Evolutionary conservation across 2,888 invertebrate genomes (phyloP).

Genomic region (Tetramorium bicarinatum): DNA sequence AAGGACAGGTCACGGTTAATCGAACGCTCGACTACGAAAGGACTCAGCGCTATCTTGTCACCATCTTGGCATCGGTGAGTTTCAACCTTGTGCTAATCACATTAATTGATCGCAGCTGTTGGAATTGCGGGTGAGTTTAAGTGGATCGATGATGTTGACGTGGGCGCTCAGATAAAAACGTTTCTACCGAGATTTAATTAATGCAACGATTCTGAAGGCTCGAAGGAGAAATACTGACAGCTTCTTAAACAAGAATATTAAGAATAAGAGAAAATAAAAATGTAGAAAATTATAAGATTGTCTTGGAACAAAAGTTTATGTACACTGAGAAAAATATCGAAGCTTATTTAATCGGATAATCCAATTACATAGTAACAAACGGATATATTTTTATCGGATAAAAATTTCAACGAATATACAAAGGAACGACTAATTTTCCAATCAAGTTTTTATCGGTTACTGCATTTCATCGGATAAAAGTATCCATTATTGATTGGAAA

Average conservation of each 20-base stretch:
- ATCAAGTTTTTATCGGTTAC: too few relatives aligned
- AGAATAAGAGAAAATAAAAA: not conserved
- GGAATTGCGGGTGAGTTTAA: constrained; percentile 1
- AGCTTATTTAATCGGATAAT: too few relatives aligned
- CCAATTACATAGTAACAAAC: too few relatives aligned
- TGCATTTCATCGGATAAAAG: too few relatives aligned
- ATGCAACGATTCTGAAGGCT: not conserved
- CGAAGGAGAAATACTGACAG: not conserved
- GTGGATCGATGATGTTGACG: not conserved
- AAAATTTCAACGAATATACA: too few relatives aligned
- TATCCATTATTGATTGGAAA: too few relatives aligned
- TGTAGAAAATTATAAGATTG: not conserved
- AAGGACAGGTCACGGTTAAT: constrained; percentile 95
- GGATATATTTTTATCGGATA: too few relatives aligned
- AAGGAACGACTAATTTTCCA: too few relatives aligned
- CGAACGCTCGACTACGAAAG: constrained; percentile 95
- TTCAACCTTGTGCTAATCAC: constrained; percentile 12
- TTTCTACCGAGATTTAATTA: not conserved
- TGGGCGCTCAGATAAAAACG: not conserved
- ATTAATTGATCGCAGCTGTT: constrained; percentile 17
- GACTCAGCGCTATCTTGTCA: constrained; percentile 95
- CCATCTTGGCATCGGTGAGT: constrained; percentile 94
- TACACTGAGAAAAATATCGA: too few relatives aligned
- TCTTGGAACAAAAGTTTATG: not conserved
- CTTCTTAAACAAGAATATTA: not conserved